Percentiles rank a stretch among this genome's conserved stretches.
phyloP scores from a whole-genome alignment of 2,888 invertebrate genomes.

The Eupeodes latifasciatus region DNA sequence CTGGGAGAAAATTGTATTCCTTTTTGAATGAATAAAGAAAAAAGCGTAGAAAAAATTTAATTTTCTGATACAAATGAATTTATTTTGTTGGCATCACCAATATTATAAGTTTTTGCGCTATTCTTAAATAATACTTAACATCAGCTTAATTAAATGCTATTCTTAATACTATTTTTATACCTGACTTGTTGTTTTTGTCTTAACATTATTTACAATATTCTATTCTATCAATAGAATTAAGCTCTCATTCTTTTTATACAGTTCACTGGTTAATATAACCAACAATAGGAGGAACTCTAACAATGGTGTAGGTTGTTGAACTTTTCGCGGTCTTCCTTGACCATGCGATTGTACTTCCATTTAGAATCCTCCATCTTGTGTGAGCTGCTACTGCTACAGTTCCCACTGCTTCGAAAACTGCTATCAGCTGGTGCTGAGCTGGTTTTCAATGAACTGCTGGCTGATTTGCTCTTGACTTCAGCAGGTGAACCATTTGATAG shows the following conservation, averaged over 20 bases:
- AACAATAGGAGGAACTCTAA: conserved; percentile 75
- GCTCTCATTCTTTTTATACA: conserved; percentile 25
- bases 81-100: conserved; percentile 69
- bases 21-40: too few species aligned
- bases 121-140: conserved; percentile 51
- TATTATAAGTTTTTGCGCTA: conserved; percentile 68
- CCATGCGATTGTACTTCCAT: conserved; percentile 83
- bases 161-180: conserved; percentile 29
- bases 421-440: conserved; percentile 18
- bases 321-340: conserved; percentile 81
- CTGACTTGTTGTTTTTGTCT: not conserved
- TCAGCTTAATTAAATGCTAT: conserved; percentile 32
- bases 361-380: conserved; percentile 80
- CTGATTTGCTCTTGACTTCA: conserved; percentile 21
- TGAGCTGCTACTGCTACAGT: conserved; percentile 74
- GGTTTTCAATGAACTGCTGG: conserved; percentile 32
- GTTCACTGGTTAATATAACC: conserved; percentile 72
- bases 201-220: conserved; percentile 53
- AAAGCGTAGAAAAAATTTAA: not conserved
- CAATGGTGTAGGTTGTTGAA: conserved; percentile 83
- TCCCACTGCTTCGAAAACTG: conserved; percentile 31
- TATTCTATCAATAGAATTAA: conserved; percentile 42
- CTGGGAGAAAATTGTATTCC: too few species aligned
- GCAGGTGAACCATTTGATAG: conserved; percentile 70
- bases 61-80: conserved; percentile 60